phyloP scores from a whole-genome alignment of 1,140 invertebrate species.

The Zophobas morio region DNA sequence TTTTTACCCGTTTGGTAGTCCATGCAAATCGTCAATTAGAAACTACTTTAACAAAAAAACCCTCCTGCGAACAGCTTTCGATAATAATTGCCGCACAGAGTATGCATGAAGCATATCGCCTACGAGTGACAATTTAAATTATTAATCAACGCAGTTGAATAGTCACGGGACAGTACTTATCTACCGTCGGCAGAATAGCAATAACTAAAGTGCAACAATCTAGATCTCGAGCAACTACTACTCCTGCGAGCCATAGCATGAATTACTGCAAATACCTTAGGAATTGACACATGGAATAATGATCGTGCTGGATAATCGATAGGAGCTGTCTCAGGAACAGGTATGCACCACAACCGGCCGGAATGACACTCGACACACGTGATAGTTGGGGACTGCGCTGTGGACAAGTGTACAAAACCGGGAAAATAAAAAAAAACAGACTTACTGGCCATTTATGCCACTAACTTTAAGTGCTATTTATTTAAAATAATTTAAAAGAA shows the following conservation, averaged over 20 bases:
- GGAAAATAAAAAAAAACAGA: no score
- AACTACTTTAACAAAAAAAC: constrained; percentile 21
- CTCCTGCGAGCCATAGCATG: constrained; percentile 52
- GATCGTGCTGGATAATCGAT: constrained; percentile 61
- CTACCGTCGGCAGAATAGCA: constrained; percentile 36
- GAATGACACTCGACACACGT: constrained; percentile 49
- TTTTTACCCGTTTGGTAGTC: constrained; percentile 11
- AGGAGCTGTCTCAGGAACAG: constrained; percentile 56
- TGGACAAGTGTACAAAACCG: no score
- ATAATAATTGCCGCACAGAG: constrained; percentile 28
- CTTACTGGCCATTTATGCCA: no score
- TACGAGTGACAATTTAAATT: constrained; percentile 45
- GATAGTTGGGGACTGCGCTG: background rate
- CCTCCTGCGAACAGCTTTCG: constrained; percentile 17
- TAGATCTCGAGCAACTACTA: constrained; percentile 49
- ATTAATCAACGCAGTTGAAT: constrained; percentile 46
- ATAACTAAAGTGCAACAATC: constrained; percentile 53
- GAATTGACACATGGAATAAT: constrained; percentile 61
- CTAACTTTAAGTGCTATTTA: no score
- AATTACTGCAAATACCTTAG: constrained; percentile 59
- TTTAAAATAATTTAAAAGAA: no score
- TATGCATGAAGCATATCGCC: constrained; percentile 41
- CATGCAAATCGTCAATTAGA: background rate
- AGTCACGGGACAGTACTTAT: constrained; percentile 34
- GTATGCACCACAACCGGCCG: constrained; percentile 19